Evolutionary conservation across 1,140 invertebrate species (phyloP).

Genomic region (Drosophila nigromelanica): DNA sequence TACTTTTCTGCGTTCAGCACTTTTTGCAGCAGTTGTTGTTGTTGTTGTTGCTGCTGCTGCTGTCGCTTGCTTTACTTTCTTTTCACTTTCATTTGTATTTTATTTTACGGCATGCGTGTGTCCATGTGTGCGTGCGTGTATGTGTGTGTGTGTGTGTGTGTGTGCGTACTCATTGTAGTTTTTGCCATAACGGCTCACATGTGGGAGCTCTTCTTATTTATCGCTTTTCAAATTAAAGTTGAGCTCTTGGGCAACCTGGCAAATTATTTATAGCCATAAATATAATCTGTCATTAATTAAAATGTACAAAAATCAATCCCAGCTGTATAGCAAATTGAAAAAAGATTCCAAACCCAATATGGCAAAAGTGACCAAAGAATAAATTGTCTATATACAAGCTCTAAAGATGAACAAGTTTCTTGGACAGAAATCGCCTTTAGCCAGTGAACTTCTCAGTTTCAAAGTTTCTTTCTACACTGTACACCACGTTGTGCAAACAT

Average conservation of each 20-base stretch:
- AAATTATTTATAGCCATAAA: slow-evolving; percentile 76
- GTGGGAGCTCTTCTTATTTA: slow-evolving; percentile 65
- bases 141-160: slow-evolving; percentile 33
- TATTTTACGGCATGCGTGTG: slow-evolving; percentile 45
- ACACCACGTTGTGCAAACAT: no score
- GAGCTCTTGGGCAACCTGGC: slow-evolving; percentile 49
- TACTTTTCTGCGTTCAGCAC: slow-evolving; percentile 81
- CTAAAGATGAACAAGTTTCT: no score
- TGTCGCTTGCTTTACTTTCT: slow-evolving; percentile 71
- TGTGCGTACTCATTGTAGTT: slow-evolving; percentile 51
- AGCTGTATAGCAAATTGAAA: no score
- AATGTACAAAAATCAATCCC: slow-evolving; percentile 13
- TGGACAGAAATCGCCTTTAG: no score
- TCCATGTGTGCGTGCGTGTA: background rate
- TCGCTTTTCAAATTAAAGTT: slow-evolving; percentile 80
- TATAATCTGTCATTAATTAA: slow-evolving; percentile 66
- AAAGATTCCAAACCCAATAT: slow-evolving; percentile 11
- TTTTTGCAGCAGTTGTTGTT: slow-evolving; percentile 68
- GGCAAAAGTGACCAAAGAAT: slow-evolving; percentile 23
- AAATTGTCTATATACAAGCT: slow-evolving; percentile 13
- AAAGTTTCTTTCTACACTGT: no score
- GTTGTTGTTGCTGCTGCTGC: no score
- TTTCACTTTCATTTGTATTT: slow-evolving; percentile 76
- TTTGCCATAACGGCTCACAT: slow-evolving; percentile 18
- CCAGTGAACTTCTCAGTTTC: no score